These are phyloP conservation scores for Momotus momota DNA, from an alignment of 2,797 vertebrate species.

Conservation along the genomic window DNA sequence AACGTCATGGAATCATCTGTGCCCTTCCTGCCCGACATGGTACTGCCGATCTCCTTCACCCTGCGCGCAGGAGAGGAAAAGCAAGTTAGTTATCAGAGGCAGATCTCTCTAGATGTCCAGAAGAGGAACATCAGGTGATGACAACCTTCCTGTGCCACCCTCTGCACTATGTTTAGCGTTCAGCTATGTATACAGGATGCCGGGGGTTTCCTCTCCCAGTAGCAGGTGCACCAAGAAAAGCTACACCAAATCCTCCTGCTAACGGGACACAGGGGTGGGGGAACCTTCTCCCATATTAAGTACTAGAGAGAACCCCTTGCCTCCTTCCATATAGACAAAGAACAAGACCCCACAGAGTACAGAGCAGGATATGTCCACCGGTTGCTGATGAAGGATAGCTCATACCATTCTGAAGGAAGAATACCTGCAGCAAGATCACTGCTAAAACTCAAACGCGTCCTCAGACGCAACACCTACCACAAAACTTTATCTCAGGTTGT, in stretches of 20 bases:
- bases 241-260: not conserved
- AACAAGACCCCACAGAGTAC: not conserved
- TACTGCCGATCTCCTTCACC: slow-evolving; percentile 96
- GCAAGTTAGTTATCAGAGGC: not conserved
- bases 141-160: not conserved
- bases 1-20: slow-evolving; percentile 96
- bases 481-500: not conserved
- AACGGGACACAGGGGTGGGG: not conserved
- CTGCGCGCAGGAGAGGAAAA: slow-evolving; percentile 70
- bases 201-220: not conserved
- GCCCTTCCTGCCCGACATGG: slow-evolving; percentile 94
- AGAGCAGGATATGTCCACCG: not conserved
- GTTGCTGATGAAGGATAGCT: not conserved
- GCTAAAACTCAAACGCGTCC: not conserved
- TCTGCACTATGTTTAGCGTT: not conserved
- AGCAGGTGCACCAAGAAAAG: not conserved
- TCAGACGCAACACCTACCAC: not conserved
- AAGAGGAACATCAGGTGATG: fast-evolving
- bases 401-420: not conserved
- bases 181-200: fast-evolving
- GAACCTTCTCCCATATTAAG: not conserved
- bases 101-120: not conserved
- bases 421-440: not conserved
- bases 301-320: not conserved
- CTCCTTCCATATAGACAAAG: not conserved